Evolutionary conservation across 2,113 vertebrate species (phyloP).

Genomic region (Nematolebias whitei): DNA sequence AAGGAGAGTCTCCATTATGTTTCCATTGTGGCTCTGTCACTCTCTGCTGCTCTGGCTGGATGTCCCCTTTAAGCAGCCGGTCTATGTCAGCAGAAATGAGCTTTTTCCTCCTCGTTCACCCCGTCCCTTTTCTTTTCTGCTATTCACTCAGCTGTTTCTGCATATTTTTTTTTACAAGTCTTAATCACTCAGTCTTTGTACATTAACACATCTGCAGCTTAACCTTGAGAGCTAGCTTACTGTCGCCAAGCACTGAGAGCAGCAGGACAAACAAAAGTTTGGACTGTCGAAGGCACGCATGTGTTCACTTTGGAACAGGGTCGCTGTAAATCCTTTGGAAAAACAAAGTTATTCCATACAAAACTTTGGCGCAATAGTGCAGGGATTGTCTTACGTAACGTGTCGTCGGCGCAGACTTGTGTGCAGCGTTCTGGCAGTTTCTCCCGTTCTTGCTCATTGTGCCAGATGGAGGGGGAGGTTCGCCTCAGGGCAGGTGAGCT

Average conservation of each 20-base stretch:
- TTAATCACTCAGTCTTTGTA: slow-evolving; percentile 51
- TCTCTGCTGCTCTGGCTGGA: slow-evolving; percentile 73
- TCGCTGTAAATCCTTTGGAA: slow-evolving; percentile 32
- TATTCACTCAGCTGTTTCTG: slow-evolving; percentile 59
- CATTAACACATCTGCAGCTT: slow-evolving; percentile 64
- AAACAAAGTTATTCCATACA: slow-evolving; percentile 45
- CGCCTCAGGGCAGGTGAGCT: slow-evolving; percentile 69
- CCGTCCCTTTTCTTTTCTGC: slow-evolving; percentile 46
- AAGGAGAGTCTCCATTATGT: slow-evolving; percentile 65
- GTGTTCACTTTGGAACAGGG: slow-evolving; percentile 45
- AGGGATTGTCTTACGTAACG: slow-evolving; percentile 56
- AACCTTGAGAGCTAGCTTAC: slow-evolving; percentile 53
- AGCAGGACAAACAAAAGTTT: slow-evolving; percentile 63
- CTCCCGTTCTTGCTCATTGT: slow-evolving; percentile 48
- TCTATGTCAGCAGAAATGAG: slow-evolving; percentile 73
- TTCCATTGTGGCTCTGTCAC: slow-evolving; percentile 74
- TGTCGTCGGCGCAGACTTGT: slow-evolving; percentile 45
- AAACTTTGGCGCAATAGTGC: slow-evolving; percentile 55
- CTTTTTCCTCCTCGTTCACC: slow-evolving; percentile 62
- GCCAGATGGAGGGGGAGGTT: slow-evolving; percentile 52
- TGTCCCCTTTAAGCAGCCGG: slow-evolving; percentile 61
- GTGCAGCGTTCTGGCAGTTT: slow-evolving; percentile 31
- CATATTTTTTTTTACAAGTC: slow-evolving; percentile 28
- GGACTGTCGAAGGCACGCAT: slow-evolving; percentile 33
- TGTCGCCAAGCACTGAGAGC: slow-evolving; percentile 40